These are phyloP conservation scores for Tympanoctomys barrerae DNA, from an alignment of 2,797 vertebrate species.

Conservation along the genomic window DNA sequence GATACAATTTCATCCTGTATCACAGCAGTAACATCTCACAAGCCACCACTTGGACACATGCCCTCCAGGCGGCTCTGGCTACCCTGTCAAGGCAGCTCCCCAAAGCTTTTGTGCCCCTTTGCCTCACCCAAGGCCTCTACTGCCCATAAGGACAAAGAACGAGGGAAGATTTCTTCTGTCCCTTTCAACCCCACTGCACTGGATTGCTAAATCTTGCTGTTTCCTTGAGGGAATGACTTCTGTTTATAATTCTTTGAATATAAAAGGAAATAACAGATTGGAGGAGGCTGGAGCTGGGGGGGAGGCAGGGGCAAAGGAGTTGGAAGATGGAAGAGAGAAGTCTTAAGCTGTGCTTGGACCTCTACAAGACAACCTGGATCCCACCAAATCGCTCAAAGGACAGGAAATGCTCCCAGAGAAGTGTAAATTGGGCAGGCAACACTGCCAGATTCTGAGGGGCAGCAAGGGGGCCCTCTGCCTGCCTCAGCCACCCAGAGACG, in stretches of 20 bases:
- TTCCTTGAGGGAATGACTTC: conserved; percentile 69
- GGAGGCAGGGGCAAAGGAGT: background rate
- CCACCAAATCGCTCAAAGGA: background rate
- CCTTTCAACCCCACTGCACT: conserved; percentile 54
- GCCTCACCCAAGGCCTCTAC: background rate
- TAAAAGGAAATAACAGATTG: conserved; percentile 78
- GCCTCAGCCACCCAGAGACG: background rate
- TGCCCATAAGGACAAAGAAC: conserved; percentile 20
- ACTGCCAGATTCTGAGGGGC: background rate
- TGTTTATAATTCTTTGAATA: conserved; percentile 78
- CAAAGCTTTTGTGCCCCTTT: background rate
- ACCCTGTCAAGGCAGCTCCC: background rate
- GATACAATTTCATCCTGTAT: conserved; percentile 72
- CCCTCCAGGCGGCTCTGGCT: background rate
- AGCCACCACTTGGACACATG: background rate
- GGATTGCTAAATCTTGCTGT: conserved; percentile 56
- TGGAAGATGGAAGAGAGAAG: background rate
- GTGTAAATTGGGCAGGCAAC: background rate
- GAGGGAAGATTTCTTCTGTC: background rate
- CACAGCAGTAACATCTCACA: background rate
- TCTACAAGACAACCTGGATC: background rate
- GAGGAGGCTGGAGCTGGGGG: background rate
- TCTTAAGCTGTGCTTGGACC: background rate
- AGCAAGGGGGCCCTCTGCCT: background rate
- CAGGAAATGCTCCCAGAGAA: background rate